phyloP scores from a whole-genome alignment of 1,140 invertebrate genomes.

The Agrypnia vestita region DNA sequence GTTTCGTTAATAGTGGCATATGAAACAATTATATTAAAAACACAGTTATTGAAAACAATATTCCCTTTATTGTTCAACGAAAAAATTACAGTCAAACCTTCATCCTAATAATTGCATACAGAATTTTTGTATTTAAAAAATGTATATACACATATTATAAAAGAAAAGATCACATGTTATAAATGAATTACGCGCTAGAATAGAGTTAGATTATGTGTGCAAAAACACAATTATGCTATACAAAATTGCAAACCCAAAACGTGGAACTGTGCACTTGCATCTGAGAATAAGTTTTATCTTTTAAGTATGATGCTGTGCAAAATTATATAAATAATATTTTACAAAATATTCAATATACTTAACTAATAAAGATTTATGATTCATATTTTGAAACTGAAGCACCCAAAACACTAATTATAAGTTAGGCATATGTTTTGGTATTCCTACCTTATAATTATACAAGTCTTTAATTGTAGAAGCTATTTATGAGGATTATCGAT shows the following conservation, averaged over 20 bases:
- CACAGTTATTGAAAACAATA: constrained; percentile 9
- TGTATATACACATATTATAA: not conserved
- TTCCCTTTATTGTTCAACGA: constrained; percentile 25
- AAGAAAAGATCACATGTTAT: constrained; percentile 23
- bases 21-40: too few species aligned
- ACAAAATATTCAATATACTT: not conserved
- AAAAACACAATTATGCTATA: not conserved
- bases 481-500: not conserved
- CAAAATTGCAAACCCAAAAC: too few species aligned
- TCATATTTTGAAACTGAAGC: not conserved
- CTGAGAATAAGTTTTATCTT: too few species aligned
- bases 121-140: constrained; percentile 17
- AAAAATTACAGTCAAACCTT: constrained; percentile 12
- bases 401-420: not conserved
- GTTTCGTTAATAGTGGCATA: too few species aligned
- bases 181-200: constrained; percentile 22
- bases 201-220: constrained; percentile 1
- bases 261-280: too few species aligned
- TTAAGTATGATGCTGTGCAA: too few species aligned
- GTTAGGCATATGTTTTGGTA: not conserved
- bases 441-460: not conserved
- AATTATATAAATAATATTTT: not conserved
- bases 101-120: constrained; percentile 15
- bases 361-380: not conserved
- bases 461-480: not conserved